Percentiles rank a stretch among this genome's conserved stretches.
Evolutionary conservation across 2,113 vertebrate species (phyloP).

Genomic region (Mormoops blainvillei): DNA sequence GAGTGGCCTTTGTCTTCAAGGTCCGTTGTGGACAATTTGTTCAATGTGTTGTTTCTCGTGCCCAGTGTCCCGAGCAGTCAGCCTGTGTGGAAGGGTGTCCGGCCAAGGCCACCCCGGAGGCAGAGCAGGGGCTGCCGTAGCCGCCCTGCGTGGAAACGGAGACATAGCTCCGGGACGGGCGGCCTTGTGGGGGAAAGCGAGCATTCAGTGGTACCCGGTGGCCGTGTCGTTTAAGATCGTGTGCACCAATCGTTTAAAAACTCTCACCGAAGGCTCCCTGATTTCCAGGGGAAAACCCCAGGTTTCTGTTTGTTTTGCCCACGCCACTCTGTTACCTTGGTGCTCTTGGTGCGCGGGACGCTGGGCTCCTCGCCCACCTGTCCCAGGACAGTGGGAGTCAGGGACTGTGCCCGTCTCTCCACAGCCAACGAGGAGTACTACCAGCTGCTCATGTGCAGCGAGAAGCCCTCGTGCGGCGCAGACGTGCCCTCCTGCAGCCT

Average conservation of each 20-base stretch:
- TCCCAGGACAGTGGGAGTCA: neutral
- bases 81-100: neutral
- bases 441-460: slow-evolving; percentile 88
- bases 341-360: too few relatives aligned
- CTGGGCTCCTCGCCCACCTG: fast-evolving
- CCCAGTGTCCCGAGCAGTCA: neutral
- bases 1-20: neutral
- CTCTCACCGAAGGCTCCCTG: neutral
- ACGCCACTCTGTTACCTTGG: too few relatives aligned
- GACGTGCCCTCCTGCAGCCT: slow-evolving; percentile 89
- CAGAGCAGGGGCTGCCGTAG: neutral
- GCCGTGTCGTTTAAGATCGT: fast-evolving
- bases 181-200: neutral
- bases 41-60: neutral
- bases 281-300: too few relatives aligned
- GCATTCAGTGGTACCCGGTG: neutral
- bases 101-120: fast-evolving
- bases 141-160: fast-evolving
- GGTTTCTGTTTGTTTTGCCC: too few relatives aligned
- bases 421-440: slow-evolving; percentile 96
- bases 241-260: neutral
- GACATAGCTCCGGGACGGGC: fast-evolving
- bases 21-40: fast-evolving
- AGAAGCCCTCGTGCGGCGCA: slow-evolving; percentile 84
- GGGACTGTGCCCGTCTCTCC: neutral